phyloP scores from a whole-genome alignment of 2,888 invertebrate species.

The Ochropleura leucogaster region DNA sequence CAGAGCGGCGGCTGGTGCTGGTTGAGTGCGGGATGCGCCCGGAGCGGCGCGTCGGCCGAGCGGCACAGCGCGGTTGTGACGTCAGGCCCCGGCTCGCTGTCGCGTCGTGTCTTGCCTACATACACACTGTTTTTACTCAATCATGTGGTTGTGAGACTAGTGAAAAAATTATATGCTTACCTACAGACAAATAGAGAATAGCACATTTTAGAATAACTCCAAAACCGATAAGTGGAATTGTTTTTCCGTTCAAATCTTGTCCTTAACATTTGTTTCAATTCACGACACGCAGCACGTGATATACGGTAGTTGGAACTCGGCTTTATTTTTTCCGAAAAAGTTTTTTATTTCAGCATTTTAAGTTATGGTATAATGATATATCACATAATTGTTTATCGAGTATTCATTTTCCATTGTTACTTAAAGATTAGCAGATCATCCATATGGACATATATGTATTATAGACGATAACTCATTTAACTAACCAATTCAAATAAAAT shows the following conservation, averaged over 20 bases:
- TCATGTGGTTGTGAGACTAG: background rate
- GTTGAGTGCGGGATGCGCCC: constrained; percentile 71
- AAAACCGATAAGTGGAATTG: background rate
- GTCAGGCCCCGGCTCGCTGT: constrained; percentile 74
- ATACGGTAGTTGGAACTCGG: no score
- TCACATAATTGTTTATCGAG: no score
- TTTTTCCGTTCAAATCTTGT: background rate
- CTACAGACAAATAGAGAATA: background rate
- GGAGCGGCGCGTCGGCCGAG: constrained; percentile 52
- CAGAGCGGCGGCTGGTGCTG: constrained; percentile 90
- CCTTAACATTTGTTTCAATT: background rate
- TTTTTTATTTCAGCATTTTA: no score
- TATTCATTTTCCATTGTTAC: no score
- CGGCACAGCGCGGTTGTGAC: constrained; percentile 82
- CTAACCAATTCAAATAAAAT: no score
- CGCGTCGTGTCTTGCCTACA: constrained; percentile 83
- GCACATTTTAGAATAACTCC: background rate
- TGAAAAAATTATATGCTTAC: background rate
- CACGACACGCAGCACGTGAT: background rate
- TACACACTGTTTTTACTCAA: constrained; percentile 21
- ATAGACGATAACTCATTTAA: no score
- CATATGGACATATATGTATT: no score
- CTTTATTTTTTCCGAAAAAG: no score
- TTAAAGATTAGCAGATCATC: no score
- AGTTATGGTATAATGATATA: no score